phyloP scores from a whole-genome alignment of 1,140 invertebrate species.

The Propsilocerus akamusi region DNA sequence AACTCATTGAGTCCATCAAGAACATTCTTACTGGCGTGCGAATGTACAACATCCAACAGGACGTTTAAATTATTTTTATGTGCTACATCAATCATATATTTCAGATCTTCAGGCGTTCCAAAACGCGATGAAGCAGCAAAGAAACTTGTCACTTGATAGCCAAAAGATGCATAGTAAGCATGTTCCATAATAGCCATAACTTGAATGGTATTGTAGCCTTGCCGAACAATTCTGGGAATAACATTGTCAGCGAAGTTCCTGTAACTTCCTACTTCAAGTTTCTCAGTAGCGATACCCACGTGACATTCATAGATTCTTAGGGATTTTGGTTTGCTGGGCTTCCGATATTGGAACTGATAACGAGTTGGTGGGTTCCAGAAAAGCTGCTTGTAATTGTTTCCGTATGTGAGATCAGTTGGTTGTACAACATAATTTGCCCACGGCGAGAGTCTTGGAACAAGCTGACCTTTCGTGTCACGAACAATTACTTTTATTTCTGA shows the following conservation, averaged over 20 bases:
- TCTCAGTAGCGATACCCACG: conserved; percentile 79
- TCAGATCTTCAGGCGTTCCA: conserved; percentile 85
- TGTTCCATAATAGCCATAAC: conserved; percentile 99
- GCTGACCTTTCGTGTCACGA: conserved; percentile 31
- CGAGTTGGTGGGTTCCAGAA: conserved; percentile 65
- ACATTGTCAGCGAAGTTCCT: conserved; percentile 73
- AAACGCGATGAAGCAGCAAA: conserved; percentile 72
- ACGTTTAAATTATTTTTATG: conserved; percentile 73
- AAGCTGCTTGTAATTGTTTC: conserved; percentile 74
- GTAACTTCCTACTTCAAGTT: conserved; percentile 74
- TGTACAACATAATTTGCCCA: conserved; percentile 74
- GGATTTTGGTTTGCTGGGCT: conserved; percentile 55
- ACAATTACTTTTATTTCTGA: conserved; percentile 72
- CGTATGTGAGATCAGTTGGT: conserved; percentile 31
- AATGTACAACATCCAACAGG: conserved; percentile 87
- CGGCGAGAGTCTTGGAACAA: conserved; percentile 67
- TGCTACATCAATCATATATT: conserved; percentile 73
- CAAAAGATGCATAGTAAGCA: conserved; percentile 95
- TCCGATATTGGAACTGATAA: conserved; percentile 59
- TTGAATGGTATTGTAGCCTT: conserved; percentile 90
- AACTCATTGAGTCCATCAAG: conserved; percentile 90
- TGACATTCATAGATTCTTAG: conserved; percentile 90
- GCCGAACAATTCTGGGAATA: conserved; percentile 68
- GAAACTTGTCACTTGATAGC: conserved; percentile 91
- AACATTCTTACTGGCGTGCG: conserved; percentile 92